Evolutionary conservation across 2,113 vertebrate genomes (phyloP), one percentile per base, ranked within the genome.

Genomic region (Haplochromis burtoni): DNA sequence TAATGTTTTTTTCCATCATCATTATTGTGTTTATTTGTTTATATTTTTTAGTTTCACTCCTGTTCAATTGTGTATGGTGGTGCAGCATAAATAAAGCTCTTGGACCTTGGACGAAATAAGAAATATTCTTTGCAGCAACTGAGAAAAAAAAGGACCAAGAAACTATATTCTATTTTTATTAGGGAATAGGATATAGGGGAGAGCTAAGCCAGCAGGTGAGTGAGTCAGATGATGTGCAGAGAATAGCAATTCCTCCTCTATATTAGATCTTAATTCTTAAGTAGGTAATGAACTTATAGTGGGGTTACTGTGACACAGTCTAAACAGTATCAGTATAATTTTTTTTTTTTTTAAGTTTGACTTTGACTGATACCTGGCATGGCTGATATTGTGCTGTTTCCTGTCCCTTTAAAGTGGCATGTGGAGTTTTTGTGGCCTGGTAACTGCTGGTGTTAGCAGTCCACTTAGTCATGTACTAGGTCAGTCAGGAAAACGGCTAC

Each of bases 201-300:
- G 21, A 55, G 51, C n/a, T 54, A 81, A 80, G 80, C 53, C 9
- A 40, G 49, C 55, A 81, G 66, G 61, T 76, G 66, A 79, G 21
- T 78, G n/a, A 57, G 29, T 82, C 29, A 42, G 6, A 21, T 57
- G 26, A 84, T 76, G 61, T 76, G 17, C 35, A 17, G 61, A 63
- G 54, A 63, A 83, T 49, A 49, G 81, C 21, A 68, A 38, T 51
- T 51, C 42, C 42, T 66, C 4, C 42, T 66, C 19, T 49, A 40
- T 53, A 24, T 35, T 83, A 66, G 19, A 31, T 31, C 11, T 19
- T 45, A 59, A 29, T 45, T 81, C 38, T 81, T 11, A 29, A 61
- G 7, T 42, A 81, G 21, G 6, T 81, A 81, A 81, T 81, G 9
- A 26, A 16, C 42, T 40, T 17, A 55, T 29, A 38, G 2, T 40